phyloP scores from a whole-genome alignment of 1,140 invertebrate genomes.

The Bombus confusus region DNA sequence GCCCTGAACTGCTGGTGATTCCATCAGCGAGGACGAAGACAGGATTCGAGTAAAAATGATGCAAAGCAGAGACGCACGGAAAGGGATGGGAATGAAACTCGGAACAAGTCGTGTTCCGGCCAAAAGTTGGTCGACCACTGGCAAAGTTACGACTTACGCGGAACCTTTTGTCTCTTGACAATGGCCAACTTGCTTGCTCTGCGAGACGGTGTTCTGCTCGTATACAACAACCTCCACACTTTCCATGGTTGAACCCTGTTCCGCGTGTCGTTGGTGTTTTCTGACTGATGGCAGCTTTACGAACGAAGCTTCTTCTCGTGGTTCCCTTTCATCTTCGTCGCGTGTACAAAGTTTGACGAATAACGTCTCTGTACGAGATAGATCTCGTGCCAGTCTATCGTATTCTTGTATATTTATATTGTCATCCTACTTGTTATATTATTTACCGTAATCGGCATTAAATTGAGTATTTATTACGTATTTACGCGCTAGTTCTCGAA shows the following conservation, averaged over 20 bases:
- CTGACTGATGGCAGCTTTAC: slow-evolving; percentile 20
- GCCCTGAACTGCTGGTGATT: neutral
- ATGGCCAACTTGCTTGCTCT: slow-evolving; percentile 51
- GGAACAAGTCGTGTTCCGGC: slow-evolving; percentile 7
- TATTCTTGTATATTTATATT: neutral
- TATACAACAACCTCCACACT: slow-evolving; percentile 22
- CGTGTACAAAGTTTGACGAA: slow-evolving; percentile 7
- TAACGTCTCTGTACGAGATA: neutral
- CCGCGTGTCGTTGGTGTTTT: slow-evolving; percentile 9
- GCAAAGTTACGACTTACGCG: slow-evolving; percentile 51
- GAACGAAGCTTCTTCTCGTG: neutral
- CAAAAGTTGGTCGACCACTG: slow-evolving; percentile 48
- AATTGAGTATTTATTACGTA: no score
- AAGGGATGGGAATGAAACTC: neutral
- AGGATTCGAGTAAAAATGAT: slow-evolving; percentile 18
- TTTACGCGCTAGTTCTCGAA: no score
- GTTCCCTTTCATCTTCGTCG: neutral
- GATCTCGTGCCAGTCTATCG: no score
- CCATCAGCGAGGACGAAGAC: neutral
- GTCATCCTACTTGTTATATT: neutral
- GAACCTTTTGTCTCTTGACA: slow-evolving; percentile 57
- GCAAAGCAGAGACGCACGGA: neutral
- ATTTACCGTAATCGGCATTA: no score
- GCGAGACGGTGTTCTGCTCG: neutral
- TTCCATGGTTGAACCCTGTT: slow-evolving; percentile 27